phyloP scores from a whole-genome alignment of 2,888 invertebrate species.

The Hemistola chrysoprasaria region DNA sequence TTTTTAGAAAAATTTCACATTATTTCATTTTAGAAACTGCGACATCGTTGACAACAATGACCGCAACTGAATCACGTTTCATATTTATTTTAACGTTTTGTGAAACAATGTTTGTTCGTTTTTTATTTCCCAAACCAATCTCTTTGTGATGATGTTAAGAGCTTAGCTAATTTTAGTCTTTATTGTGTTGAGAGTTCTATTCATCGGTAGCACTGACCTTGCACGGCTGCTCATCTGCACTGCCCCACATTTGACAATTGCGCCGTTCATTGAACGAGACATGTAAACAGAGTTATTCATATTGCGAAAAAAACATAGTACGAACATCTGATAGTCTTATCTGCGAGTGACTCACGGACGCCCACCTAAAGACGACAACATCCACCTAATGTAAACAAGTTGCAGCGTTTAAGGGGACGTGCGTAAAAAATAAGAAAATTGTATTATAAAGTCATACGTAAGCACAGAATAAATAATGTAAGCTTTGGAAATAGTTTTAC shows the following conservation, averaged over 20 bases:
- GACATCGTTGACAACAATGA: constrained; percentile 2
- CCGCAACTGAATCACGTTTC: constrained; percentile 6
- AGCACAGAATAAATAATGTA: constrained; percentile 7
- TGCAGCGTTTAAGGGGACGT: constrained; percentile 12
- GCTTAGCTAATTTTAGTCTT: constrained; percentile 23
- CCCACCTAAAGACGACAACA: constrained; percentile 42
- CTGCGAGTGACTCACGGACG: constrained; percentile 40
- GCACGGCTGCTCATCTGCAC: constrained; percentile 39
- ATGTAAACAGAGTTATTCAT: constrained; percentile 39
- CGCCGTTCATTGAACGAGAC: constrained; percentile 31
- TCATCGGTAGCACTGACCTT: constrained; percentile 41
- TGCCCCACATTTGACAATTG: constrained; percentile 39
- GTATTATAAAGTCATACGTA: too few relatives aligned
- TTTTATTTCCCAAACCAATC: too few relatives aligned
- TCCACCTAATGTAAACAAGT: constrained; percentile 27
- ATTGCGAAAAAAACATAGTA: constrained; percentile 31
- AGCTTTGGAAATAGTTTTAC: constrained; percentile 12
- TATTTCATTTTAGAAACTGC: background rate
- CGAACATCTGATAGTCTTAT: constrained; percentile 40
- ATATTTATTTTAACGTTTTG: constrained; percentile 5
- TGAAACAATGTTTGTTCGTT: background rate
- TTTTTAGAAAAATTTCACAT: too few relatives aligned
- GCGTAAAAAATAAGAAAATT: constrained; percentile 11
- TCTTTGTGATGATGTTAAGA: background rate
- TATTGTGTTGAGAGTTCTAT: constrained; percentile 21